A percentile compares a stretch with the other conserved stretches of the same genome.
phyloP scores from a whole-genome alignment of 2,113 vertebrate species.

The Petrocephalus zakoni region DNA sequence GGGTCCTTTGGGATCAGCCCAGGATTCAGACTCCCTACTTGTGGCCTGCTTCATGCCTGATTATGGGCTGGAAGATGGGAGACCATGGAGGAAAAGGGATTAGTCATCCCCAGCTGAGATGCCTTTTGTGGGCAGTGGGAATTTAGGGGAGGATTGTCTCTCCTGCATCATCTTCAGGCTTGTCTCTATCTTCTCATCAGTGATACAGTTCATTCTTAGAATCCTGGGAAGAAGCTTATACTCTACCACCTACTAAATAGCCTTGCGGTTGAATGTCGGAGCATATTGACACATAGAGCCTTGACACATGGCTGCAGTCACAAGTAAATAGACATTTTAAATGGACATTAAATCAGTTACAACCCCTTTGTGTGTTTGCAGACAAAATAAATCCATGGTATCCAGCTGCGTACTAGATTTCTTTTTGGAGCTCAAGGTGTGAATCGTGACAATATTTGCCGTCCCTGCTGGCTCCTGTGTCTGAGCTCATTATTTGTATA shows the following conservation, averaged over 20 bases:
- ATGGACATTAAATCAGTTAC: not conserved
- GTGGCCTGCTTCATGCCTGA: not conserved
- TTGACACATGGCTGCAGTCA: not conserved
- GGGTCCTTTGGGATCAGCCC: not conserved
- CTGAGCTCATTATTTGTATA: not conserved
- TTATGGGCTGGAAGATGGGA: not conserved
- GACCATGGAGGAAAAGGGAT: not conserved
- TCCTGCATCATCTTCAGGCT: not conserved
- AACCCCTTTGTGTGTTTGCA: not conserved
- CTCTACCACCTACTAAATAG: not conserved
- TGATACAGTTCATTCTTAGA: not conserved
- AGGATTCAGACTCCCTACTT: not conserved
- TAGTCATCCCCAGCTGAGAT: not conserved
- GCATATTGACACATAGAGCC: not conserved
- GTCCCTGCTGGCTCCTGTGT: not conserved
- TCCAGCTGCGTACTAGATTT: not conserved
- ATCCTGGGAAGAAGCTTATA: not conserved
- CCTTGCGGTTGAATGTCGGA: not conserved
- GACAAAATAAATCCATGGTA: not conserved
- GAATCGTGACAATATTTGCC: not conserved
- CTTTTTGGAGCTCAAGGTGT: not conserved
- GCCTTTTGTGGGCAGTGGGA: not conserved
- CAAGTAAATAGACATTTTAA: not conserved
- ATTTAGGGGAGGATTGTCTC: not conserved
- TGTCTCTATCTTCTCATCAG: not conserved